Conservation (phyloP, 2,888 invertebrate species). For the Helleia helle region DNA sequence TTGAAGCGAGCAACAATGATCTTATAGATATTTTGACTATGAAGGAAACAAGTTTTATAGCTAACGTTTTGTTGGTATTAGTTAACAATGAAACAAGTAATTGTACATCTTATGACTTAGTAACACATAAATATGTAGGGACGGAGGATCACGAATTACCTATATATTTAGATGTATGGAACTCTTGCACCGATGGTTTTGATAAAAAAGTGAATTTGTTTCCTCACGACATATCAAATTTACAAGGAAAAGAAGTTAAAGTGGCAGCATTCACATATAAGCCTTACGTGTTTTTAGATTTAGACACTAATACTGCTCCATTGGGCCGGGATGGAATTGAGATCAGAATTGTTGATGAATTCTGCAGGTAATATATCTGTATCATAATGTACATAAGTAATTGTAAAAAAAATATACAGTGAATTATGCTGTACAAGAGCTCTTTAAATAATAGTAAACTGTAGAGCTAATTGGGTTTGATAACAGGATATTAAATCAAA, state of each 20-base stretch:
- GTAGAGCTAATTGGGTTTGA: too few species aligned
- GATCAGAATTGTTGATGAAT: conserved; percentile 60
- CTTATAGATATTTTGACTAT: conserved; percentile 36
- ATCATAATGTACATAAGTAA: too few species aligned
- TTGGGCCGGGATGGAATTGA: conserved; percentile 70
- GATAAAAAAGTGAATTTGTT: conserved; percentile 44
- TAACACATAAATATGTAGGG: conserved; percentile 59
- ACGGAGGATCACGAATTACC: conserved; percentile 29
- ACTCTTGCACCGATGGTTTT: conserved; percentile 44
- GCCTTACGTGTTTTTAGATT: conserved; percentile 70
- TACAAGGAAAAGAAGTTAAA: conserved; percentile 58
- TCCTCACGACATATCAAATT: conserved; percentile 59
- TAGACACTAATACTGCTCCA: conserved; percentile 36
- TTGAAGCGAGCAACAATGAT: conserved; percentile 16
- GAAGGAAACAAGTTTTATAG: conserved; percentile 40
- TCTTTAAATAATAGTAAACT: too few species aligned
- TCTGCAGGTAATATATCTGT: conserved; percentile 58
- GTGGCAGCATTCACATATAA: conserved; percentile 75
- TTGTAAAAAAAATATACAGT: too few species aligned
- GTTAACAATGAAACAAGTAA: conserved; percentile 23
- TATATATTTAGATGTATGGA: conserved; percentile 50
- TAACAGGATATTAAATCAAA: too few species aligned
- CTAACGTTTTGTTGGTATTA: conserved; percentile 44
- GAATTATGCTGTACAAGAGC: too few species aligned
- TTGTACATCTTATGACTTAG: conserved; percentile 38